Conservation (phyloP, 1,140 invertebrate species). For the Acromyrmex charruanus region DNA sequence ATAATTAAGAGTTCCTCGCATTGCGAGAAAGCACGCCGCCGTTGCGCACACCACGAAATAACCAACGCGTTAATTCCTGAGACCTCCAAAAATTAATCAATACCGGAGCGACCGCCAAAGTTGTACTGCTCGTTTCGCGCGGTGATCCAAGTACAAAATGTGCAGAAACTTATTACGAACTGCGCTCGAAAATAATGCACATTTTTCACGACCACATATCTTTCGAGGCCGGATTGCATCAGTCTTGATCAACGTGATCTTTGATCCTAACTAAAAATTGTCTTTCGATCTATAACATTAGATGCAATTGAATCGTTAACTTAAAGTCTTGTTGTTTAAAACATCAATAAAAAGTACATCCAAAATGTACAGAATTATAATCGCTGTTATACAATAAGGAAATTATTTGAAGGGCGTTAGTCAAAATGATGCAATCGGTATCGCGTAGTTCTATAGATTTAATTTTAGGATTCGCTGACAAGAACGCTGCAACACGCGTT, state of each 20-base stretch:
- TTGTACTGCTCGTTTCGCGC: slow-evolving; percentile 24
- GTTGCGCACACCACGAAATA: not conserved
- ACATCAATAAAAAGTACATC: not conserved
- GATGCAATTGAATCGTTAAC: not conserved
- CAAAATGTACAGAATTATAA: not conserved
- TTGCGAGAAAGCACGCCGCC: slow-evolving; percentile 13
- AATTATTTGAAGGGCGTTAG: not conserved
- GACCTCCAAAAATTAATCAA: not conserved
- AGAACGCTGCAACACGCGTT: slow-evolving; percentile 6
- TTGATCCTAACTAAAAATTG: not conserved
- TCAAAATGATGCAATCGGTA: slow-evolving; percentile 16
- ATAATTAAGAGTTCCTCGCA: slow-evolving; percentile 5
- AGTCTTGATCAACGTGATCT: not conserved
- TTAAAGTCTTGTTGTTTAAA: slow-evolving; percentile 5
- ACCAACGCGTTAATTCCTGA: not conserved
- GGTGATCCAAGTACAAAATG: slow-evolving; percentile 70
- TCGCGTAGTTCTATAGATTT: slow-evolving; percentile 25
- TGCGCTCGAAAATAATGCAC: slow-evolving; percentile 40
- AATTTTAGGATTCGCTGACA: slow-evolving; percentile 43
- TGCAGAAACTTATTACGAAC: slow-evolving; percentile 34
- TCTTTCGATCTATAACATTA: slow-evolving; percentile 18
- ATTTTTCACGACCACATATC: slow-evolving; percentile 65
- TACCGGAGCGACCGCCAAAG: slow-evolving; percentile 30
- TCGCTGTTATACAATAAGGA: not conserved
- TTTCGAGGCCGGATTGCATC: slow-evolving; percentile 13